Evolutionary conservation across 2,113 vertebrate species (phyloP).

Genomic region (Neodontobutis hainanensis): DNA sequence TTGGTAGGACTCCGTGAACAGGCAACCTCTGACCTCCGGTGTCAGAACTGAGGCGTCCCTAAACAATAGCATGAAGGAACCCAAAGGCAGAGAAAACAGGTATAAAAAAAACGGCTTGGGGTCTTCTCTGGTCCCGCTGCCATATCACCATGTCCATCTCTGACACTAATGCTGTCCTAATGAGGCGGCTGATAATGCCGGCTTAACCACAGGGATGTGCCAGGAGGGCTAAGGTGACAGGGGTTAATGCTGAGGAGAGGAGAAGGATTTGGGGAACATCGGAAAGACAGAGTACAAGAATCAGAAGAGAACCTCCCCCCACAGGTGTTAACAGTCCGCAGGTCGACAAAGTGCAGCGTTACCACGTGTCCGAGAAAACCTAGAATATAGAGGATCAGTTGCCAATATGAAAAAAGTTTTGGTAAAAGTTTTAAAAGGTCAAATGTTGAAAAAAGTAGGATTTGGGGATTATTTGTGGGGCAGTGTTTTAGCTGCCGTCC

Average conservation of each 20-base stretch:
- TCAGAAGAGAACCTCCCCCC: constrained; percentile 1
- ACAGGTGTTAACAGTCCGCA: constrained; percentile 30
- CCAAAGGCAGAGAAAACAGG: constrained; percentile 35
- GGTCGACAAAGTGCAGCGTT: background rate
- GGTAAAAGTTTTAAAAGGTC: no score
- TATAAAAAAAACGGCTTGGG: constrained; percentile 52
- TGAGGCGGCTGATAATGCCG: constrained; percentile 64
- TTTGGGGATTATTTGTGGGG: no score
- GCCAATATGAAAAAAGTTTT: no score
- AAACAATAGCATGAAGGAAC: constrained; percentile 66
- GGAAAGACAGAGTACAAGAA: constrained; percentile 34
- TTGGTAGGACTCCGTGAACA: constrained; percentile 56
- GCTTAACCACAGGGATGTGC: constrained; percentile 63
- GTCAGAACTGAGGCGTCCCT: constrained; percentile 68
- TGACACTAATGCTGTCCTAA: constrained; percentile 77
- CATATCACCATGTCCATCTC: constrained; percentile 70
- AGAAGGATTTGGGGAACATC: constrained; percentile 46
- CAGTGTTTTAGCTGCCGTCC: no score
- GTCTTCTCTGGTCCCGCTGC: constrained; percentile 58
- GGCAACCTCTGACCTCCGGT: constrained; percentile 69
- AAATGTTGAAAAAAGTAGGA: no score
- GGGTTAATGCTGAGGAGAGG: constrained; percentile 63
- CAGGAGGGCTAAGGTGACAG: constrained; percentile 47
- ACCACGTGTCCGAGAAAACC: no score
- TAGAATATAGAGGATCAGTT: background rate